Percentiles rank a stretch among this genome's conserved stretches.
phyloP scores from a whole-genome alignment of 2,888 invertebrate species.

The Machimus atricapillus region DNA sequence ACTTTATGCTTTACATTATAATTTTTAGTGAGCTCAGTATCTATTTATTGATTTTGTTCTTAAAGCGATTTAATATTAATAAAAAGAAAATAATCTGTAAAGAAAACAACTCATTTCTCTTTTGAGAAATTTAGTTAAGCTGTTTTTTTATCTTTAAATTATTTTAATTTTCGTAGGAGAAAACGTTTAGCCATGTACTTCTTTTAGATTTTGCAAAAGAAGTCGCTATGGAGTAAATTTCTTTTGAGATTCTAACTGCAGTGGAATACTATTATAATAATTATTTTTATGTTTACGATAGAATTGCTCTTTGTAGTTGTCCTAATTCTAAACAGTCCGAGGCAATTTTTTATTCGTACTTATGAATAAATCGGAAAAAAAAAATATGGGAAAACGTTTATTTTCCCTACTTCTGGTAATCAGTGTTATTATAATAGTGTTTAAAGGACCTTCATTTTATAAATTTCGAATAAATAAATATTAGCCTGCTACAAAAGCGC shows the following conservation, averaged over 20 bases:
- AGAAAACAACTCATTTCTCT: slow-evolving; percentile 23
- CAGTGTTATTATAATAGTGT: neutral
- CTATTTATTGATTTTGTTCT: slow-evolving; percentile 35
- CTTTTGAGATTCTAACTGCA: slow-evolving; percentile 5
- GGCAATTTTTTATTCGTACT: slow-evolving; percentile 32
- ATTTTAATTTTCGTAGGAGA: neutral
- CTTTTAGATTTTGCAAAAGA: slow-evolving; percentile 22
- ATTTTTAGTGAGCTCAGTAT: slow-evolving; percentile 12
- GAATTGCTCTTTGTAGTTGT: neutral
- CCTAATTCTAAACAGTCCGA: neutral
- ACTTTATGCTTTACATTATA: neutral
- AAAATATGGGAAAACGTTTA: neutral
- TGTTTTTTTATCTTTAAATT: slow-evolving; percentile 10
- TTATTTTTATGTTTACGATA: neutral
- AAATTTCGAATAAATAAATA: neutral
- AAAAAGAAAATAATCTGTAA: slow-evolving; percentile 29
- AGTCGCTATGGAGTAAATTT: slow-evolving; percentile 19
- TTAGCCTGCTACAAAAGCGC: neutral
- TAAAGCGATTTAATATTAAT: slow-evolving; percentile 23
- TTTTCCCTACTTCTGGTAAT: neutral
- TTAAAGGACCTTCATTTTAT: neutral
- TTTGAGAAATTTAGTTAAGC: slow-evolving; percentile 29
- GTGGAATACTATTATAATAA: slow-evolving; percentile 8
- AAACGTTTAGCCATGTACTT: slow-evolving; percentile 8
- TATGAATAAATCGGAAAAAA: slow-evolving; percentile 12